Evolutionary conservation across 2,113 vertebrate species (phyloP), one percentile per base, ranked within the genome.

Genomic region (Poeciliopsis occidentalis): DNA sequence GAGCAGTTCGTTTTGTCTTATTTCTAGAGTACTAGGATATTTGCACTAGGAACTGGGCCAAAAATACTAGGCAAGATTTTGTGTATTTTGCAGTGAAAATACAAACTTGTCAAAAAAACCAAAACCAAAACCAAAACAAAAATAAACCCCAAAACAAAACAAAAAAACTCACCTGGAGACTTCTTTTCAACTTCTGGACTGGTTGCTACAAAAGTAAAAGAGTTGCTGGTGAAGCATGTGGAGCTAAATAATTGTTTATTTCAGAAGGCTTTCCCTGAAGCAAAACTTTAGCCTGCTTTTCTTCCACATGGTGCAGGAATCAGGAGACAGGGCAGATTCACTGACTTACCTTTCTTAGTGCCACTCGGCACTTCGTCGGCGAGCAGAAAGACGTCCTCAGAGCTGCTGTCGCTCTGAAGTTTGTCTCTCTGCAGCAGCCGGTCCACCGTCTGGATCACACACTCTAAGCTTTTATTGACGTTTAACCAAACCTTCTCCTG

Each of bases 401-500:
- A 93, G 47, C 95, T 96, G 85, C 96, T 96, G 92, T 97, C 96
- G 1, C 95, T 97, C 0, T 96, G 95, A 15, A 97, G 80, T 27
- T 94, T 95, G 74, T 98, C 97, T 82, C 94, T 94, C 89, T 96
- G 96, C 39, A 99, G 95, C 61, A 99, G 95, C 79, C 96, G 94
- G 92, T 98, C 96, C 78, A 97, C 97, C 47, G 95, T 94, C 93
- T 97, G 96, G 78, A 99, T 96, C 87, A 99, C 97, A 85, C 97
- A 98, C 90, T 99, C 98, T 88, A 99, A 95, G 84, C 98, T 99
- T 95, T 99, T 99, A 89, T 98, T 96, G 0, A 99, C 98, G 17
- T 99, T 99, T 79, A 97, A 90, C 96, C 98, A 98, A 78, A 97
- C 96, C 65, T 98, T 99, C 88, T 97, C 97, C 98, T 99, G 90